Percentiles rank a stretch among this genome's conserved stretches.
phyloP scores from a whole-genome alignment of 2,888 invertebrate genomes.

The Cheilosia vernalis region DNA sequence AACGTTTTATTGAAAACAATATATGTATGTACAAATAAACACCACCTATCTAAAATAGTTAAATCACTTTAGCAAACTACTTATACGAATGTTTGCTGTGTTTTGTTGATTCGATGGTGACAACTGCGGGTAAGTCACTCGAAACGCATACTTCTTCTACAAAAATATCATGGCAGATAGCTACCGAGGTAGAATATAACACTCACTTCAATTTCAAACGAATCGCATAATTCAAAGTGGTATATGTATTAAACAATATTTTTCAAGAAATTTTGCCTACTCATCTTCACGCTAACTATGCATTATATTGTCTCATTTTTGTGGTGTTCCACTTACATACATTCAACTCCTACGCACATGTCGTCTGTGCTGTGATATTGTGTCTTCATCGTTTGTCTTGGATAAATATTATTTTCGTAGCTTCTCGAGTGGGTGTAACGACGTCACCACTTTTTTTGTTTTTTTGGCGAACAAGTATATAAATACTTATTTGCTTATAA shows the following conservation, averaged over 20 bases:
- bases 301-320: neutral
- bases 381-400: neutral
- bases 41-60: too few species aligned
- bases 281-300: neutral
- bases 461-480: neutral
- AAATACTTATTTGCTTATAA: neutral
- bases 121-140: too few species aligned
- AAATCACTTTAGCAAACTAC: too few species aligned
- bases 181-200: neutral
- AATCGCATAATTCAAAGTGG: neutral
- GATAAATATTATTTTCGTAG: neutral
- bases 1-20: too few species aligned
- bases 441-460: neutral
- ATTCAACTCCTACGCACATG: neutral
- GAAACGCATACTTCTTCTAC: too few species aligned
- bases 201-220: neutral
- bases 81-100: too few species aligned
- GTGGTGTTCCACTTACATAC: constrained; percentile 1
- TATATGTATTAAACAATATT: neutral
- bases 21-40: too few species aligned
- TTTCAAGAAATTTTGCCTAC: neutral
- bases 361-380: neutral
- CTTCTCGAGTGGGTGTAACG: neutral
- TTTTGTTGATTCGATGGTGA: too few species aligned
- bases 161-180: neutral